Evolutionary conservation across 2,888 invertebrate genomes (phyloP), one percentile per base, ranked within the genome.

Genomic region (Bugula neritina): DNA sequence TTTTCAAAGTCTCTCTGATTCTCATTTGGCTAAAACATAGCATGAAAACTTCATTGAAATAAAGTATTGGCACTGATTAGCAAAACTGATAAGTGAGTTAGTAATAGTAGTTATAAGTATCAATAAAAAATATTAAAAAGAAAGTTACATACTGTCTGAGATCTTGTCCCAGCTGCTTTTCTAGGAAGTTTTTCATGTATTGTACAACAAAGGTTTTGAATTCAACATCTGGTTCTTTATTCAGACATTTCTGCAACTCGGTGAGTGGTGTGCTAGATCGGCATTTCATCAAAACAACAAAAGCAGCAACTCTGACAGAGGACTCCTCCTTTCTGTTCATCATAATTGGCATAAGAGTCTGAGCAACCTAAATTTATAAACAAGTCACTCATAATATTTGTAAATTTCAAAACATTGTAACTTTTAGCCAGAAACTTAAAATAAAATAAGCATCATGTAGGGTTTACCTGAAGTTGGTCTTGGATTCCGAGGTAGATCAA

Each of bases 401-500:
- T n/a, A n/a, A n/a, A 43, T n/a, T n/a, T n/a, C n/a, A n/a, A n/a
- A n/a, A n/a, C n/a, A n/a, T n/a, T n/a, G n/a, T n/a, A n/a, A n/a
- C n/a, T n/a, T n/a, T n/a, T n/a, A n/a, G 5, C 5, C n/a, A n/a
- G n/a, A n/a, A n/a, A n/a, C n/a, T n/a, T n/a, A n/a, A n/a, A n/a
- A n/a, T n/a, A n/a, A n/a, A n/a, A n/a, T n/a, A n/a, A n/a, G n/a
- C n/a, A n/a, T n/a, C n/a, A n/a, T n/a, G n/a, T n/a, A n/a, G n/a
- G n/a, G n/a, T n/a, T n/a, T 57, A 57, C 57, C 23, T n/a, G 13
- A 5, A 17, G 57, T 25, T 57, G 57, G 23, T 57, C 25, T 57
- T 57, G 57, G 57, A 57, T 23, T 57, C 57, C 74, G 17, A 82
- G 74, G 57, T 78, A 75, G 72, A 78, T 77, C 72, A 83, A 73